phyloP scores from a whole-genome alignment of 2,113 vertebrate species.

The Saimiri boliviensis region DNA sequence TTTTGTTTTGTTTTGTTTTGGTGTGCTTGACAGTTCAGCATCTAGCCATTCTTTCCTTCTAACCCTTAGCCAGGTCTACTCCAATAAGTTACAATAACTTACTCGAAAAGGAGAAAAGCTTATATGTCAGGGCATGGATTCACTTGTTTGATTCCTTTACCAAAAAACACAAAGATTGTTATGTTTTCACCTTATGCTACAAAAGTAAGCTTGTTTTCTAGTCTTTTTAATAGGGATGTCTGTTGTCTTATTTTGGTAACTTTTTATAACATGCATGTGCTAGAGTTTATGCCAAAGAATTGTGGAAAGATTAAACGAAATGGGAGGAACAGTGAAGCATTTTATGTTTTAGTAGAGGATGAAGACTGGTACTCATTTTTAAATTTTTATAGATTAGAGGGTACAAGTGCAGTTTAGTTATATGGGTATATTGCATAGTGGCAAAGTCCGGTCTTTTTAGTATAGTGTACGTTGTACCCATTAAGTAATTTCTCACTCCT shows the following conservation, averaged over 20 bases:
- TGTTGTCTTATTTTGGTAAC: not conserved
- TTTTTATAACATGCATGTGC: not conserved
- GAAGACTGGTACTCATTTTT: not conserved
- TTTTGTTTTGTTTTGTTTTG: not conserved
- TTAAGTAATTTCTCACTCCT: too few species aligned
- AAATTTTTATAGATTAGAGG: not conserved
- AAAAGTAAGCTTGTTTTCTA: not conserved
- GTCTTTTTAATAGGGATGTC: not conserved
- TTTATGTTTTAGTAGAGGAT: conserved; percentile 24
- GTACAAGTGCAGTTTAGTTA: not conserved
- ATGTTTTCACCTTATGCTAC: not conserved
- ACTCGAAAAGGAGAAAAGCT: not conserved
- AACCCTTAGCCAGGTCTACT: not conserved
- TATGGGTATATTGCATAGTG: not conserved
- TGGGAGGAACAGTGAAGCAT: not conserved
- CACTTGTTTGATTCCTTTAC: not conserved
- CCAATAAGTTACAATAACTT: not conserved
- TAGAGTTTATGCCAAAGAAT: not conserved
- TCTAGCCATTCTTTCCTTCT: not conserved
- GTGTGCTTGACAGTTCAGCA: not conserved
- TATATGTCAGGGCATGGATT: not conserved
- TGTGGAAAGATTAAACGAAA: not conserved
- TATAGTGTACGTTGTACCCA: not conserved
- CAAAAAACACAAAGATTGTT: conserved; percentile 28
- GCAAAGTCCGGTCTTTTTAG: not conserved